Conservation (phyloP, 1,140 invertebrate genomes). For the Vanessa atalanta region DNA sequence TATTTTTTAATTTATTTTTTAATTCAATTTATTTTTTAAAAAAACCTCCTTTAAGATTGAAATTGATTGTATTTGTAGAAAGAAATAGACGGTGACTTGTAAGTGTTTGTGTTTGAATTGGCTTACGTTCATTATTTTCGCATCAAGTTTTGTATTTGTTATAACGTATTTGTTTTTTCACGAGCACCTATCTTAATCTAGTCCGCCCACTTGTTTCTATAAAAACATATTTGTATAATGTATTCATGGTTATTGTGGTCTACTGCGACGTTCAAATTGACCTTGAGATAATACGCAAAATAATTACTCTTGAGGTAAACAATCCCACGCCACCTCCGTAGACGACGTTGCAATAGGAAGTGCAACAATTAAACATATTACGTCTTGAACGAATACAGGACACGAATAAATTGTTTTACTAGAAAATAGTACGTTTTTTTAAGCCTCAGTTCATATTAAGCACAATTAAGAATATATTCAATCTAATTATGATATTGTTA, state of each 20-base stretch:
- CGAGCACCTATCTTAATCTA: background rate
- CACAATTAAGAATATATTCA: too few species aligned
- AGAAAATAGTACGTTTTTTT: too few species aligned
- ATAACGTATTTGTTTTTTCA: background rate
- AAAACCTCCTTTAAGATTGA: too few species aligned
- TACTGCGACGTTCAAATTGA: slow-evolving; percentile 17
- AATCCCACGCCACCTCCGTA: slow-evolving; percentile 28
- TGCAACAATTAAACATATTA: slow-evolving; percentile 17
- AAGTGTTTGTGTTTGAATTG: too few species aligned
- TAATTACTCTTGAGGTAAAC: slow-evolving; percentile 35
- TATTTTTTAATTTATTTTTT: too few species aligned
- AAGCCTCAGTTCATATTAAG: too few species aligned
- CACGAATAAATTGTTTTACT: background rate
- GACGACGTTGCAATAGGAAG: slow-evolving; percentile 24
- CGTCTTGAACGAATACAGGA: background rate
- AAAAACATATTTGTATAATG: background rate
- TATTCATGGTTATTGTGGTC: slow-evolving; percentile 1
- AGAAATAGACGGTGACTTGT: too few species aligned
- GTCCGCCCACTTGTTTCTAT: background rate
- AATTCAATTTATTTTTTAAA: too few species aligned
- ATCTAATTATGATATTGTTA: too few species aligned
- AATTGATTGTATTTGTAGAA: too few species aligned
- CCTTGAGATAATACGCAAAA: slow-evolving; percentile 35
- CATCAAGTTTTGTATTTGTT: too few species aligned
- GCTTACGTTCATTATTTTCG: too few species aligned